phyloP scores from a whole-genome alignment of 2,113 vertebrate species.

The Diadophis punctatus region DNA sequence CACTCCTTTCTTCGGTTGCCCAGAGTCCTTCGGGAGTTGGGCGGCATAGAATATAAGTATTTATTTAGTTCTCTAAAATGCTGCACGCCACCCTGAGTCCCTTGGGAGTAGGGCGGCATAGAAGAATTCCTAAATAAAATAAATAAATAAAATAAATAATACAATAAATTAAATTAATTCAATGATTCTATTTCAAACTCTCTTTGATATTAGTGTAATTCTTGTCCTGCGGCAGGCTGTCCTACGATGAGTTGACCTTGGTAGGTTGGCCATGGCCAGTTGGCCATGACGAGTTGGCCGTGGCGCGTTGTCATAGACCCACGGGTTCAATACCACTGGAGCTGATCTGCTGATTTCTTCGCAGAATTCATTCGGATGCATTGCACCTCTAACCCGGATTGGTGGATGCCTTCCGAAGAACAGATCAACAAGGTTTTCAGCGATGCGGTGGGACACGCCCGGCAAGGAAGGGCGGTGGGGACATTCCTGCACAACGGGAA shows the following conservation, averaged over 20 bases:
- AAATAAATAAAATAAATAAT: too few relatives aligned
- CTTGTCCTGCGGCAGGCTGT: rapidly evolving
- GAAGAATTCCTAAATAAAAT: too few relatives aligned
- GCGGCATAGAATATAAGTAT: too few relatives aligned
- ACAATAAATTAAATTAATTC: too few relatives aligned
- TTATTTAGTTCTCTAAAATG: too few relatives aligned
- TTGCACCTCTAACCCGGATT: constrained; percentile 95
- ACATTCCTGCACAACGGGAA: constrained; percentile 89
- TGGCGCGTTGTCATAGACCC: background rate
- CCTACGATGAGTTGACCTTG: background rate
- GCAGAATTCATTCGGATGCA: constrained; percentile 99
- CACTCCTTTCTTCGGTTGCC: background rate
- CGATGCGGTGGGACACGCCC: constrained; percentile 92
- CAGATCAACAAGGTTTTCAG: constrained; percentile 99
- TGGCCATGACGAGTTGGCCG: background rate
- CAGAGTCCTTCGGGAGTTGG: too few relatives aligned
- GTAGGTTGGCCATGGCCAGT: background rate
- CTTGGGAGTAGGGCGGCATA: too few relatives aligned
- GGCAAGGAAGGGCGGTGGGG: constrained; percentile 92
- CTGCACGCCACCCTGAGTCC: too few relatives aligned
- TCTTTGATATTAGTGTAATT: background rate
- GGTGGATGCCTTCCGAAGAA: constrained; percentile 99
- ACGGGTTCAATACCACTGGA: constrained; percentile 23
- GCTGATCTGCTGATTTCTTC: constrained; percentile 44
- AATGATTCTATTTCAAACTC: background rate